Conservation (phyloP, 2,888 invertebrate genomes). For the Agonopterix alstromeriana region DNA sequence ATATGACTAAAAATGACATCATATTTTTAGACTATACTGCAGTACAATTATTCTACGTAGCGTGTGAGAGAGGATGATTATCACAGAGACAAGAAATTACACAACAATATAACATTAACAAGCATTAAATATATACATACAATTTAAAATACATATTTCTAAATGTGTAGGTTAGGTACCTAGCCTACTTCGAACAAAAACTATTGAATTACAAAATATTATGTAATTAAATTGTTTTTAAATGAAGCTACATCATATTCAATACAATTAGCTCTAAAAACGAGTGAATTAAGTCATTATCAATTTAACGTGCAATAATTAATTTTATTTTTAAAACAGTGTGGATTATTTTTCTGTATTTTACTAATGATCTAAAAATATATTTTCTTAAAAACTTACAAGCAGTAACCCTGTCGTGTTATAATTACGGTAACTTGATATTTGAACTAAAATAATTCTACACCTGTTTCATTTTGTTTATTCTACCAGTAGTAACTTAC, state of each 20-base stretch:
- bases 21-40: neutral
- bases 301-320: constrained; percentile 4
- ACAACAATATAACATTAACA: constrained; percentile 16
- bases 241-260: too few species aligned
- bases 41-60: constrained; percentile 26
- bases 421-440: too few species aligned
- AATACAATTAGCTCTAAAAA: neutral
- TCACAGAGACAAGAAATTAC: constrained; percentile 38
- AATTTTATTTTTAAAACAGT: constrained; percentile 1
- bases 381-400: too few species aligned
- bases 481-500: constrained; percentile 17
- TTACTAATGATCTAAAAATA: neutral
- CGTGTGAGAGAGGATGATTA: constrained; percentile 37
- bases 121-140: too few species aligned
- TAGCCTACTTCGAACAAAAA: too few species aligned
- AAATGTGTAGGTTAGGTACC: too few species aligned
- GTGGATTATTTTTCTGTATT: neutral
- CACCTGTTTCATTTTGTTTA: neutral
- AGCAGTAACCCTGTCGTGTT: too few species aligned
- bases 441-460: neutral
- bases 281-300: neutral
- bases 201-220: too few species aligned
- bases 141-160: too few species aligned
- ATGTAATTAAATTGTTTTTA: too few species aligned
- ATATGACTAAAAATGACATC: neutral